phyloP scores from a whole-genome alignment of 2,797 vertebrate genomes.

The Sebastes trivittatus region DNA sequence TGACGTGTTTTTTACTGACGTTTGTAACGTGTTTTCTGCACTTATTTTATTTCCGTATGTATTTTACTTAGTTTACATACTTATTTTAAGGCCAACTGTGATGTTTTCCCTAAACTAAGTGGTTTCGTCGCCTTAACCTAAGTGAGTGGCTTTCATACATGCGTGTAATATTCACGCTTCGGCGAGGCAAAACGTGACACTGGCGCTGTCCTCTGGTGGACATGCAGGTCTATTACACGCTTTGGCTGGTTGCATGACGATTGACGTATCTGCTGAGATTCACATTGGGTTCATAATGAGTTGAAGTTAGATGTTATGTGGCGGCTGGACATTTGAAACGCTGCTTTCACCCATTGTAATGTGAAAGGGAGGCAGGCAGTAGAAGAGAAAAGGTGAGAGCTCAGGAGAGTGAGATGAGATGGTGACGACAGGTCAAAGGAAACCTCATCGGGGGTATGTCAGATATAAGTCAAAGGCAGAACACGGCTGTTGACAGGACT shows the following conservation, averaged over 20 bases:
- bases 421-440: slow-evolving; percentile 26
- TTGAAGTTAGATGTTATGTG: background rate
- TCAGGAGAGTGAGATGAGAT: background rate
- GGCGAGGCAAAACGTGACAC: too few relatives aligned
- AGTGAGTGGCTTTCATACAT: too few relatives aligned
- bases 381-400: background rate
- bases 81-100: too few relatives aligned
- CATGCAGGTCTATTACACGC: too few relatives aligned
- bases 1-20: too few relatives aligned
- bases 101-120: too few relatives aligned
- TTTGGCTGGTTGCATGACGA: background rate
- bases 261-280: background rate
- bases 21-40: too few relatives aligned
- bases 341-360: background rate
- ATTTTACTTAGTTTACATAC: too few relatives aligned
- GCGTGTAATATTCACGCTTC: too few relatives aligned
- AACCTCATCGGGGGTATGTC: slow-evolving; percentile 38
- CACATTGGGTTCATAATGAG: background rate
- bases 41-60: too few relatives aligned
- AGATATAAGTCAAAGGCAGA: slow-evolving; percentile 36
- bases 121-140: too few relatives aligned
- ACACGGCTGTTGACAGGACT: slow-evolving; percentile 23
- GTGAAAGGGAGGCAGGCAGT: background rate
- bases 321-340: background rate
- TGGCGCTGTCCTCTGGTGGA: too few relatives aligned